phyloP scores from a whole-genome alignment of 2,113 vertebrate genomes.

The Centropristis striata region DNA sequence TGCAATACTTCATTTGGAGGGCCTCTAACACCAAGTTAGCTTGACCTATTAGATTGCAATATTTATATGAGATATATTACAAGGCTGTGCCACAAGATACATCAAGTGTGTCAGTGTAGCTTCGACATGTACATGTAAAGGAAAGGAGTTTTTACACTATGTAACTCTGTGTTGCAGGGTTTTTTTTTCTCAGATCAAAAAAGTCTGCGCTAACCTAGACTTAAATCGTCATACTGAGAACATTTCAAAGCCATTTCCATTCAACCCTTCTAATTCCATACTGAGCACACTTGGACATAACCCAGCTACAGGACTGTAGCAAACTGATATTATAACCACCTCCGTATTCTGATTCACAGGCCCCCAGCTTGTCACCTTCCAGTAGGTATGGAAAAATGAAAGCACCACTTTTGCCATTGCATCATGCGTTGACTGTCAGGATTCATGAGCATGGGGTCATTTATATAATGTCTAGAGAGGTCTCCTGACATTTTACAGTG shows the following conservation, averaged over 20 bases:
- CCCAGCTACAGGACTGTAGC: neutral
- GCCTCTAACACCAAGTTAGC: too few relatives aligned
- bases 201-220: neutral
- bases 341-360: slow-evolving; percentile 24
- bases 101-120: too few relatives aligned
- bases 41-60: too few relatives aligned
- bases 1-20: too few relatives aligned
- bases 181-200: neutral
- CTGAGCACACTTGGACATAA: slow-evolving; percentile 4
- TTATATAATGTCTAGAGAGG: slow-evolving; percentile 51
- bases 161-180: neutral
- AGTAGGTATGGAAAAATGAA: slow-evolving; percentile 43
- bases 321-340: slow-evolving; percentile 6
- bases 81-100: too few relatives aligned
- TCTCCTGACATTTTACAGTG: slow-evolving; percentile 30
- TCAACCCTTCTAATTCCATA: neutral
- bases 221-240: neutral
- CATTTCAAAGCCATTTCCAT: slow-evolving; percentile 2
- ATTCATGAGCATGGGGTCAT: slow-evolving; percentile 46
- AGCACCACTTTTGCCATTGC: slow-evolving; percentile 51
- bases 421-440: slow-evolving; percentile 51
- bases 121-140: neutral
- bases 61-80: too few relatives aligned
- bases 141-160: neutral
- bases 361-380: slow-evolving; percentile 27